These are phyloP conservation scores for Temnothorax longispinosus DNA, from an alignment of 1,140 invertebrate species.

Conservation along the genomic window DNA sequence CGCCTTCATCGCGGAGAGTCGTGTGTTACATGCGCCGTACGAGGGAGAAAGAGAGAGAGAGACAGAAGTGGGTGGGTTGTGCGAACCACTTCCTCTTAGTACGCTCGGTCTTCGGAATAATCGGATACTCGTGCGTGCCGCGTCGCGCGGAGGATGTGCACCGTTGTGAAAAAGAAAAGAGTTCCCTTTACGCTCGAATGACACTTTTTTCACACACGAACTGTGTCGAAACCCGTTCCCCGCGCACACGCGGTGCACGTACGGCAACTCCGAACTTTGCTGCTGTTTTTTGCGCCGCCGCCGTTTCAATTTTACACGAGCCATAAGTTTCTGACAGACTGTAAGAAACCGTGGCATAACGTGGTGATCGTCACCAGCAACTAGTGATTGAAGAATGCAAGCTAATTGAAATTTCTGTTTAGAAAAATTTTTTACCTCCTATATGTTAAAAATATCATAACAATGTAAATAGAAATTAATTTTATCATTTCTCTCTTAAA, in stretches of 20 bases:
- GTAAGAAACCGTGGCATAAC: neutral
- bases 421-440: neutral
- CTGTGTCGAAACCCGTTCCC: conserved; percentile 8
- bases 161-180: conserved; percentile 62
- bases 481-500: neutral
- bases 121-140: conserved; percentile 79
- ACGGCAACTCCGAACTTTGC: neutral
- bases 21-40: conserved; percentile 9
- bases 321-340: neutral
- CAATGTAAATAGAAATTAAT: neutral
- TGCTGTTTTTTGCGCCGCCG: neutral
- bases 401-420: neutral
- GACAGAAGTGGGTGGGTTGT: conserved; percentile 64
- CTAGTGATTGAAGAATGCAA: neutral
- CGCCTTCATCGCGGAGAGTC: neutral
- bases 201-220: conserved; percentile 64
- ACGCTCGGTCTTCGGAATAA: conserved; percentile 79
- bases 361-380: neutral
- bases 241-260: neutral
- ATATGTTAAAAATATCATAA: neutral
- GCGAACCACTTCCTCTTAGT: conserved; percentile 79
- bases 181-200: conserved; percentile 64
- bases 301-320: conserved; percentile 13
- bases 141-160: conserved; percentile 65
- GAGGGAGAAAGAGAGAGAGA: conserved; percentile 54